A percentile compares a stretch with the other conserved stretches of the same genome.
Evolutionary conservation across 2,113 vertebrate species (phyloP).

Genomic region (Hyla sarda): DNA sequence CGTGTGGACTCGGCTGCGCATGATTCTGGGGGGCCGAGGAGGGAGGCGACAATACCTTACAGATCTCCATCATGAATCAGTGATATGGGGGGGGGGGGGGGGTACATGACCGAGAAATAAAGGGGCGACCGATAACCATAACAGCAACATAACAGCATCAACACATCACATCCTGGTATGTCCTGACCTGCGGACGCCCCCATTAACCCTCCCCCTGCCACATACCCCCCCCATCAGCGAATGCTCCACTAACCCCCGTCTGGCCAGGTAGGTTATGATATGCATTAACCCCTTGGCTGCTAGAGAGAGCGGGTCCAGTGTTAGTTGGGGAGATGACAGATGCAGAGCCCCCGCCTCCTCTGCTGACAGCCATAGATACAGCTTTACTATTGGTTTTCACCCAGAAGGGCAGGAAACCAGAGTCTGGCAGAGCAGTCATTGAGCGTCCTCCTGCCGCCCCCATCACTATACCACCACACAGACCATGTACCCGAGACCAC

Average conservation of each 20-base stretch:
- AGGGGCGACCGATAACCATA: too few relatives aligned
- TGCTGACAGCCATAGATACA: slow-evolving; percentile 56
- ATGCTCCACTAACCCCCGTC: background rate
- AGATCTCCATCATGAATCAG: too few relatives aligned
- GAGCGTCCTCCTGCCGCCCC: background rate
- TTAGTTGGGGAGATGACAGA: slow-evolving; percentile 15
- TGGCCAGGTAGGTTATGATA: background rate
- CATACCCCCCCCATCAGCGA: background rate
- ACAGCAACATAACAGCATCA: background rate
- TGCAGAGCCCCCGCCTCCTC: slow-evolving; percentile 29
- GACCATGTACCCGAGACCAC: too few relatives aligned
- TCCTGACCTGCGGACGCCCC: background rate
- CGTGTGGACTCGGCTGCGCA: too few relatives aligned
- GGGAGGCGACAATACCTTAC: too few relatives aligned
- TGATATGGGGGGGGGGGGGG: too few relatives aligned
- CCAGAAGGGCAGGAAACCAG: slow-evolving; percentile 15
- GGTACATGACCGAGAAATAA: background rate
- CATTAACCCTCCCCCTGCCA: background rate
- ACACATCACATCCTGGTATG: background rate
- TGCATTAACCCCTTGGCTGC: slow-evolving; percentile 39
- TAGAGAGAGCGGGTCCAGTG: background rate
- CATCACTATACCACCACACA: background rate
- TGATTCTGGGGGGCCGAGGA: too few relatives aligned
- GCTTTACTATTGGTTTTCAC: slow-evolving; percentile 39
- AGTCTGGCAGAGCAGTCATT: slow-evolving; percentile 29